Evolutionary conservation across 2,888 invertebrate species (phyloP).

Genomic region (Polyommatus iphigenia): DNA sequence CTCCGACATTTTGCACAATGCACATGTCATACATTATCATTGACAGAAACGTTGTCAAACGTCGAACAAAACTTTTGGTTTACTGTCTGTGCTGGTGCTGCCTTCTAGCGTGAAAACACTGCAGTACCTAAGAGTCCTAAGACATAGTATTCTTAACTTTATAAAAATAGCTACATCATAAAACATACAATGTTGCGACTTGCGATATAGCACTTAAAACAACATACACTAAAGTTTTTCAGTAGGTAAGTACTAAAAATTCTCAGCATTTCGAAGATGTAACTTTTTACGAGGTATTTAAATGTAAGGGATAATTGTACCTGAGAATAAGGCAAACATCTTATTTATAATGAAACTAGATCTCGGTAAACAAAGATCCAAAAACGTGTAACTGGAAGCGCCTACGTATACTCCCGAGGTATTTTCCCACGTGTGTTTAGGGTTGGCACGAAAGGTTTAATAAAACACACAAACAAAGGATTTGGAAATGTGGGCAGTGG

Average conservation of each 20-base stretch:
- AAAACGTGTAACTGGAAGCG: slow-evolving; percentile 36
- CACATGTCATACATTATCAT: too few species aligned
- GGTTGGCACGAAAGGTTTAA: slow-evolving; percentile 3
- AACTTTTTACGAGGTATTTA: not conserved
- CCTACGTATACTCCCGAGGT: slow-evolving; percentile 45
- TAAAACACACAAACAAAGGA: not conserved
- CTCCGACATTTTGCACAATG: too few species aligned
- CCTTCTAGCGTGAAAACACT: not conserved
- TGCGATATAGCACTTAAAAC: too few species aligned
- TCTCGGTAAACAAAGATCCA: slow-evolving; percentile 35
- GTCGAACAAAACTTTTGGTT: too few species aligned
- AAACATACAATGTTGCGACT: too few species aligned
- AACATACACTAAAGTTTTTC: too few species aligned
- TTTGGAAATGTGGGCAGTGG: not conserved
- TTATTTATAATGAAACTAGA: slow-evolving; percentile 28
- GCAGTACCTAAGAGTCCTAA: too few species aligned
- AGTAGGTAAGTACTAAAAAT: not conserved
- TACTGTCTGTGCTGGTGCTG: too few species aligned
- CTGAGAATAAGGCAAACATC: slow-evolving; percentile 26
- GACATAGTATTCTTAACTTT: too few species aligned
- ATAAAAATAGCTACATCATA: too few species aligned
- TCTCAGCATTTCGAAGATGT: not conserved
- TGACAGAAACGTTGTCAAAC: too few species aligned
- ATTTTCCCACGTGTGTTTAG: slow-evolving; percentile 59
- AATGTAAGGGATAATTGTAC: slow-evolving; percentile 23